Percentiles rank a stretch among this genome's conserved stretches.
Conservation (phyloP, 2,888 invertebrate genomes). For the Halocaridina rubra region DNA sequence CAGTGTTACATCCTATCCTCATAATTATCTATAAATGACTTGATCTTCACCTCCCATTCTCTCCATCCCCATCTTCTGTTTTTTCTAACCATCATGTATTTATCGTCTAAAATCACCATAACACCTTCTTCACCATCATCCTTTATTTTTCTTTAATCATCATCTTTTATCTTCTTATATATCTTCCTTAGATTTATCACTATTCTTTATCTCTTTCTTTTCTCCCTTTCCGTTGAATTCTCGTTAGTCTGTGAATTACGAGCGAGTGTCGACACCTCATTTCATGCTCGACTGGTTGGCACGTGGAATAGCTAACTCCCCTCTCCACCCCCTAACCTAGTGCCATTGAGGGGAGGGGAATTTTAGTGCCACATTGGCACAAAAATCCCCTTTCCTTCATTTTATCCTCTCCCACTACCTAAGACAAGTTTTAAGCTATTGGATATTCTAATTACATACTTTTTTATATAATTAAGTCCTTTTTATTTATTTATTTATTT, state of each 20-base stretch:
- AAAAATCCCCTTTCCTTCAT: too few species aligned
- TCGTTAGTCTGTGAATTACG: constrained; percentile 35
- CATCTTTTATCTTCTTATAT: neutral
- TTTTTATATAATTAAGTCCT: too few species aligned
- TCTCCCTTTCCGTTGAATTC: neutral
- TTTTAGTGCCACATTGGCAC: too few species aligned
- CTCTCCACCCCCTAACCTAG: neutral
- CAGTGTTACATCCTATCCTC: too few species aligned
- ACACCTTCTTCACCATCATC: neutral
- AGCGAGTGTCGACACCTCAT: constrained; percentile 47
- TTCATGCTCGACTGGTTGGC: constrained; percentile 44
- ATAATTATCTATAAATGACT: too few species aligned
- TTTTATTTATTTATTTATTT: too few species aligned
- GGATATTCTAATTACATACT: too few species aligned
- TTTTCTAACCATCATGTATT: neutral
- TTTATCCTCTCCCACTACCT: too few species aligned
- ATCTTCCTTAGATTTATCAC: neutral
- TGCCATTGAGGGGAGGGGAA: too few species aligned
- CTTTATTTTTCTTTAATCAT: neutral
- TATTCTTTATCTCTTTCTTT: too few species aligned
- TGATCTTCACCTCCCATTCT: neutral
- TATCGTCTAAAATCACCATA: neutral
- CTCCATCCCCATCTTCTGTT: neutral
- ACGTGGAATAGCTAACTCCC: constrained; percentile 20
- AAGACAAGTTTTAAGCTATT: too few species aligned